Evolutionary conservation across 2,113 vertebrate species (phyloP).

Genomic region (Lathamus discolor): DNA sequence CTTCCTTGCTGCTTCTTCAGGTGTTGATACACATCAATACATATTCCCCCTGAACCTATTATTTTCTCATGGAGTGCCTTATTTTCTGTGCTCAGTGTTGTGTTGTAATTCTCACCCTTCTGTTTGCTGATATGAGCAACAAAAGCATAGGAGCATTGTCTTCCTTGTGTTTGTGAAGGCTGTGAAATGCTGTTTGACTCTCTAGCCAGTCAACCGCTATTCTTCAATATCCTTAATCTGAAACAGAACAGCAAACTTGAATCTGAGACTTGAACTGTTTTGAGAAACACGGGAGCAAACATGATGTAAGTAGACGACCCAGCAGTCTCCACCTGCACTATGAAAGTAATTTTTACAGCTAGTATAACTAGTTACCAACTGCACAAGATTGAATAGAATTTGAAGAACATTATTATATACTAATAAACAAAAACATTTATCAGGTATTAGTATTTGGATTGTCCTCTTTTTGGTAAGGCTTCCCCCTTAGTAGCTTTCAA

Average conservation of each 20-base stretch:
- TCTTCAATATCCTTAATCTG: not conserved
- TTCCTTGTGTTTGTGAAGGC: not conserved
- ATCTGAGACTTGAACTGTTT: not conserved
- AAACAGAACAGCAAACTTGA: not conserved
- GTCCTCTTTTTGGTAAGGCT: not conserved
- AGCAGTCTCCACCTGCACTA: not conserved
- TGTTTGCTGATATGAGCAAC: not conserved
- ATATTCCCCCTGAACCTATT: not conserved
- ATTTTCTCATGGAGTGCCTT: not conserved
- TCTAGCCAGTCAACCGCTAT: not conserved
- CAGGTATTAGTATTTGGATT: not conserved
- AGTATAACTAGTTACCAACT: not conserved
- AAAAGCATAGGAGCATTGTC: not conserved
- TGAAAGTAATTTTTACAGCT: not conserved
- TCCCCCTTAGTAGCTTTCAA: not conserved
- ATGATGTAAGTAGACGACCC: not conserved
- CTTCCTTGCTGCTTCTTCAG: not conserved
- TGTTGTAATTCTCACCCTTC: not conserved
- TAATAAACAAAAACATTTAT: not conserved
- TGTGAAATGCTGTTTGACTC: not conserved
- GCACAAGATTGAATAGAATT: not conserved
- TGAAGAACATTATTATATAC: not conserved
- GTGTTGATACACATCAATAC: not conserved
- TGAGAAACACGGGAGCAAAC: not conserved
- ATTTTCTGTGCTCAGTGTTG: not conserved